phyloP scores from a whole-genome alignment of 2,113 vertebrate species.

The Athene noctua region DNA sequence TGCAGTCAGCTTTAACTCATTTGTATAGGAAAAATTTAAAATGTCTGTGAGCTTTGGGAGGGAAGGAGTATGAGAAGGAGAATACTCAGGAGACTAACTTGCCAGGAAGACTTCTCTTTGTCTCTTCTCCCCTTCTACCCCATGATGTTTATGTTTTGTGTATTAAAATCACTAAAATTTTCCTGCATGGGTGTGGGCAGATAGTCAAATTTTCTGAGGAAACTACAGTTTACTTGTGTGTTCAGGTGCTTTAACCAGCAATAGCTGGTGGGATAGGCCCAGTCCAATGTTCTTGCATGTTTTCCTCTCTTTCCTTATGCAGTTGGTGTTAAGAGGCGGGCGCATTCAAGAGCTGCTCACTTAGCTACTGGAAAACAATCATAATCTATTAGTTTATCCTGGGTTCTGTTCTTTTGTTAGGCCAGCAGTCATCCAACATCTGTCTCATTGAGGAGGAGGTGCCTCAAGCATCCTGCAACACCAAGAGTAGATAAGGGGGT shows the following conservation, averaged over 20 bases:
- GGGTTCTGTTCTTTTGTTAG: not conserved
- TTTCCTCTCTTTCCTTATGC: not conserved
- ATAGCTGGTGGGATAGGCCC: not conserved
- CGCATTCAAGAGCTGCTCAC: not conserved
- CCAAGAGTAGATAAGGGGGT: not conserved
- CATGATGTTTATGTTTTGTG: not conserved
- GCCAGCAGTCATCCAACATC: not conserved
- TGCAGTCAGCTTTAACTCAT: not conserved
- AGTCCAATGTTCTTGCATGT: not conserved
- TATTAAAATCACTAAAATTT: not conserved
- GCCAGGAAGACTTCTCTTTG: not conserved
- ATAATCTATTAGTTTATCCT: not conserved
- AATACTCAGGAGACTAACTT: not conserved
- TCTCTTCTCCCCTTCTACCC: not conserved
- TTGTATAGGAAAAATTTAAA: not conserved
- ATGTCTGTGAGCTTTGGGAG: not conserved
- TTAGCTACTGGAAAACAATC: not conserved
- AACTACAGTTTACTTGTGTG: not conserved
- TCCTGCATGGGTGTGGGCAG: not conserved
- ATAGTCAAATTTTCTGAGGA: not conserved
- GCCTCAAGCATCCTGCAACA: not conserved
- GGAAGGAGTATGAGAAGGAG: not conserved
- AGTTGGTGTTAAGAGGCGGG: not conserved
- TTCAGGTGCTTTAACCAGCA: not conserved
- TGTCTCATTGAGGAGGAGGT: not conserved